Conservation (phyloP, 2,888 invertebrate species). For the Hyposoter dolosus region DNA sequence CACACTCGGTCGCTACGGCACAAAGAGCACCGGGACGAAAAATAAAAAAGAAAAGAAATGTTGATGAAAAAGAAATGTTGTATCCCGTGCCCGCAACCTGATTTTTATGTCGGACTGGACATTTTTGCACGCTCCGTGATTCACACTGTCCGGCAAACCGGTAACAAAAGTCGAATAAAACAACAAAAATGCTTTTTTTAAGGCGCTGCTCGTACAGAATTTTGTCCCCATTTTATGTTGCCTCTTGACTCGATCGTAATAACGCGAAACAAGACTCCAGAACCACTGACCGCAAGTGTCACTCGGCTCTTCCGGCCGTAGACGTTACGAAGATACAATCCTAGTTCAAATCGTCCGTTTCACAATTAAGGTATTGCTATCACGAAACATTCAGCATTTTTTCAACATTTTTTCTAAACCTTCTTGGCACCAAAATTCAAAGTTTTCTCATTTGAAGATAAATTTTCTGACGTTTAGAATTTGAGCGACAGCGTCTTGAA, state of each 20-base stretch:
- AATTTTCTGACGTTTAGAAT: too few species aligned
- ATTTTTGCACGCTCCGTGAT: conserved; percentile 54
- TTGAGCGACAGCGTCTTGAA: too few species aligned
- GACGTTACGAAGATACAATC: neutral
- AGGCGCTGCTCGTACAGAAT: conserved; percentile 26
- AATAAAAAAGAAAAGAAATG: conserved; percentile 15
- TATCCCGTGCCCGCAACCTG: conserved; percentile 44
- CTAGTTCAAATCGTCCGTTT: neutral
- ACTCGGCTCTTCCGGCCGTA: conserved; percentile 21
- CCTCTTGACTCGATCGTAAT: conserved; percentile 37
- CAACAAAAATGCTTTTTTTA: conserved; percentile 5
- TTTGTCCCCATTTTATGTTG: conserved; percentile 37
- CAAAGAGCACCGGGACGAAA: conserved; percentile 41
- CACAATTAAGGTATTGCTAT: too few species aligned
- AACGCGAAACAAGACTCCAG: conserved; percentile 50
- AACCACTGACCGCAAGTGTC: conserved; percentile 45
- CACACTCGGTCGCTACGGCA: conserved; percentile 47
- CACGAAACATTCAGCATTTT: too few species aligned
- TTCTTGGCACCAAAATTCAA: too few species aligned
- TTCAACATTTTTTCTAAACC: too few species aligned
- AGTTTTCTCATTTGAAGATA: too few species aligned
- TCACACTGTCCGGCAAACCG: conserved; percentile 14
- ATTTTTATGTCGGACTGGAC: conserved; percentile 50
- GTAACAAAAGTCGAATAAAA: conserved; percentile 1
- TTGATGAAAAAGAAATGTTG: conserved; percentile 5